Percentiles rank a stretch among this genome's conserved stretches.
These are phyloP conservation scores for Hetaerina titia DNA, from an alignment of 2,888 invertebrate species.

Conservation along the genomic window DNA sequence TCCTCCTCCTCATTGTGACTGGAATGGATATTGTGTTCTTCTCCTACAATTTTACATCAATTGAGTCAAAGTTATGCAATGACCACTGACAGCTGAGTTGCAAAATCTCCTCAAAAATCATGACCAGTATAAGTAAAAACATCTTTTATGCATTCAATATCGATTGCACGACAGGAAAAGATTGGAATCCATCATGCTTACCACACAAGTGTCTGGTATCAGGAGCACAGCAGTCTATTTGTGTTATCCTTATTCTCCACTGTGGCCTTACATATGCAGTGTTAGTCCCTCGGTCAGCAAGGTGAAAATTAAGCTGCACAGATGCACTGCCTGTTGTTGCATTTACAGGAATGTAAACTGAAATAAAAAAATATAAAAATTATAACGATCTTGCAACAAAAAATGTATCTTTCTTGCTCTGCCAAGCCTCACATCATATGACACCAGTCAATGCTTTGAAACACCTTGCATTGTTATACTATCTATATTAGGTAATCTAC, in stretches of 20 bases:
- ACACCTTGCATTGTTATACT: no score
- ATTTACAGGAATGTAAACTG: conserved; percentile 80
- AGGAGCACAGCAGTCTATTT: conserved; percentile 50
- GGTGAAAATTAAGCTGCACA: conserved; percentile 79
- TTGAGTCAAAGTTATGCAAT: no score
- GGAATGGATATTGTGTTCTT: no score
- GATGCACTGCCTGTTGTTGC: conserved; percentile 74
- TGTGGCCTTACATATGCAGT: neutral
- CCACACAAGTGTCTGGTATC: conserved; percentile 33
- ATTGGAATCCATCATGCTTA: neutral
- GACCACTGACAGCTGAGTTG: no score
- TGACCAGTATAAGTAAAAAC: no score
- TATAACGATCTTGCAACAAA: neutral
- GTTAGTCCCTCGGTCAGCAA: conserved; percentile 74
- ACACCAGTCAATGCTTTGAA: no score
- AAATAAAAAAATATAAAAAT: neutral
- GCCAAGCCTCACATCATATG: no score
- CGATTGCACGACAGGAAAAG: neutral
- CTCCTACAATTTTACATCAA: no score
- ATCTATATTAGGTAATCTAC: no score
- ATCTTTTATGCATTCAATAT: no score
- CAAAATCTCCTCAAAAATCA: no score
- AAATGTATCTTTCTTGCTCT: neutral
- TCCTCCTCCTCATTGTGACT: no score
- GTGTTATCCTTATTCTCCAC: conserved; percentile 42